Evolutionary conservation across 2,888 invertebrate species (phyloP).

Genomic region (Odontothrips loti): DNA sequence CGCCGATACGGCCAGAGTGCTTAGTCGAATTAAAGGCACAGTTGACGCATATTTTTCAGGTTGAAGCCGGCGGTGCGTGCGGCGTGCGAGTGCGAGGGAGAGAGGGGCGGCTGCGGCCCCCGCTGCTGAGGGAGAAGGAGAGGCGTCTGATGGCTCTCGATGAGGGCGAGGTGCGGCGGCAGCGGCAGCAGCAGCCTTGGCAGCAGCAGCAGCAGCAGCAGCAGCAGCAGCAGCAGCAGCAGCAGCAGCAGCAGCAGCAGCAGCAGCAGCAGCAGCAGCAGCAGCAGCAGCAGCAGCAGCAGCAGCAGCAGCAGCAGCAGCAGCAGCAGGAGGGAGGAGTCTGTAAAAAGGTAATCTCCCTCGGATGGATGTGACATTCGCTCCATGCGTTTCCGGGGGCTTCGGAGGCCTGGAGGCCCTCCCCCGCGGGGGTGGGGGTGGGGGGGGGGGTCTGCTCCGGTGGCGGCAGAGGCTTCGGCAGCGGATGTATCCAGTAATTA

Average conservation of each 20-base stretch:
- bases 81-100: neutral
- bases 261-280: neutral
- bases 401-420: neutral
- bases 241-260: neutral
- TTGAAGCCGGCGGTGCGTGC: neutral
- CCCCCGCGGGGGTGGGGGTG: neutral
- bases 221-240: no score
- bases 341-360: constrained; percentile 6
- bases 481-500: no score
- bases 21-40: constrained; percentile 25
- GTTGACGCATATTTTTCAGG: constrained; percentile 26
- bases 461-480: no score
- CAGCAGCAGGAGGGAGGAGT: neutral
- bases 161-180: no score
- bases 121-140: no score
- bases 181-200: no score
- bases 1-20: neutral
- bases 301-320: neutral
- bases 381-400: neutral
- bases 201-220: neutral
- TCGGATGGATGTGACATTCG: neutral
- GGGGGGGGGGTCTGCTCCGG: no score
- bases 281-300: no score
- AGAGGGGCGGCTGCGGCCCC: no score
- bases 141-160: no score